Conservation (phyloP, 2,113 vertebrate species). For the Grantiella picta region DNA sequence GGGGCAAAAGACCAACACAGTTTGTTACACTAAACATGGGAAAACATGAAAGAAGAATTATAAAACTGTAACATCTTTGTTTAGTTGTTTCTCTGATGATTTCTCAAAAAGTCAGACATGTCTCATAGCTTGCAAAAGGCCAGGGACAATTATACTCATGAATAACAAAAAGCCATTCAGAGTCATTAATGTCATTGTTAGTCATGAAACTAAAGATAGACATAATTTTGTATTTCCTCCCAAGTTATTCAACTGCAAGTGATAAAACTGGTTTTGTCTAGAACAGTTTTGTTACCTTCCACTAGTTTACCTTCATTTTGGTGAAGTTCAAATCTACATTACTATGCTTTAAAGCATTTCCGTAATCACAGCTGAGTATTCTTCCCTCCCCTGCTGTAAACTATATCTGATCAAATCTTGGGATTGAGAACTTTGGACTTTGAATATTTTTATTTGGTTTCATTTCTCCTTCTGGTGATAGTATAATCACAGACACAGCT, state of each 20-base stretch:
- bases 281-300: neutral
- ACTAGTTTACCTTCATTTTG: neutral
- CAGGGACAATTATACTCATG: neutral
- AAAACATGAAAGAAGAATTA: neutral
- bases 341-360: neutral
- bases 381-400: neutral
- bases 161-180: neutral
- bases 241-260: neutral
- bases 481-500: neutral
- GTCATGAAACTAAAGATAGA: neutral
- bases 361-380: neutral
- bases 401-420: neutral
- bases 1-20: neutral
- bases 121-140: neutral
- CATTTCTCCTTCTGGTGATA: neutral
- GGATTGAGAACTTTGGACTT: neutral
- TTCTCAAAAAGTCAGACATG: neutral
- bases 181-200: neutral
- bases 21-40: neutral
- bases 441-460: neutral
- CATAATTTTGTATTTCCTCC: neutral
- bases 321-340: neutral
- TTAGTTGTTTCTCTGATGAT: neutral
- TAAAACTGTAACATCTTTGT: conserved; percentile 1
- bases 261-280: neutral